A percentile compares a stretch with the other conserved stretches of the same genome.
phyloP scores from a whole-genome alignment of 1,140 invertebrate genomes.

The Temnothorax curvispinosus region DNA sequence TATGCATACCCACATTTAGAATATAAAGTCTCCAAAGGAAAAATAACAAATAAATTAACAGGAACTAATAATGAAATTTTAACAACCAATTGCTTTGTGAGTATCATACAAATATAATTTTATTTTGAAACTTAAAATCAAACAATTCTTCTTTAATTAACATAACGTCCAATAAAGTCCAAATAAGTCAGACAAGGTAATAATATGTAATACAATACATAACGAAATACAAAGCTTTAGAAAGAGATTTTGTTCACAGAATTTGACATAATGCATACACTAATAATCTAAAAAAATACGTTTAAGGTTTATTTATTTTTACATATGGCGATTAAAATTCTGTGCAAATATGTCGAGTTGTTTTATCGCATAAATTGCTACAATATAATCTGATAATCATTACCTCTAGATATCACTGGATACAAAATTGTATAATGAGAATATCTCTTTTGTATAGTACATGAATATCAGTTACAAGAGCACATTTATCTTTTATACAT shows the following conservation, averaged over 20 bases:
- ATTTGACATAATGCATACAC: no score
- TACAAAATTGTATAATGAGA: background rate
- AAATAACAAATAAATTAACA: conserved; percentile 50
- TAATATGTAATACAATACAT: background rate
- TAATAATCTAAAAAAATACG: background rate
- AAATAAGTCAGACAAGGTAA: background rate
- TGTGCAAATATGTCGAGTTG: background rate
- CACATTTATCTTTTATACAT: conserved; percentile 14
- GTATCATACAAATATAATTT: background rate
- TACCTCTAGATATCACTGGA: conserved; percentile 2
- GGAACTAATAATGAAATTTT: conserved; percentile 2
- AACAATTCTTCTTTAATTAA: conserved; percentile 26
- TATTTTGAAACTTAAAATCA: background rate
- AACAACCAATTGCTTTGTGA: background rate
- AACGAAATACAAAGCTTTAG: background rate
- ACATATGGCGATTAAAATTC: conserved; percentile 6
- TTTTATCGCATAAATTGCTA: background rate
- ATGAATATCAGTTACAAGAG: conserved; percentile 7
- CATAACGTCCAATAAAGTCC: background rate
- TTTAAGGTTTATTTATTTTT: background rate
- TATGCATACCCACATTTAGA: conserved; percentile 22
- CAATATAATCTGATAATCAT: background rate
- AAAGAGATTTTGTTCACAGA: background rate
- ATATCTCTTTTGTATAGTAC: background rate
- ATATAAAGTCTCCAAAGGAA: background rate